Base-by-base conservation (phyloP, 2,797 vertebrate species). In the Hyperoplus lanceolatus region DNA sequence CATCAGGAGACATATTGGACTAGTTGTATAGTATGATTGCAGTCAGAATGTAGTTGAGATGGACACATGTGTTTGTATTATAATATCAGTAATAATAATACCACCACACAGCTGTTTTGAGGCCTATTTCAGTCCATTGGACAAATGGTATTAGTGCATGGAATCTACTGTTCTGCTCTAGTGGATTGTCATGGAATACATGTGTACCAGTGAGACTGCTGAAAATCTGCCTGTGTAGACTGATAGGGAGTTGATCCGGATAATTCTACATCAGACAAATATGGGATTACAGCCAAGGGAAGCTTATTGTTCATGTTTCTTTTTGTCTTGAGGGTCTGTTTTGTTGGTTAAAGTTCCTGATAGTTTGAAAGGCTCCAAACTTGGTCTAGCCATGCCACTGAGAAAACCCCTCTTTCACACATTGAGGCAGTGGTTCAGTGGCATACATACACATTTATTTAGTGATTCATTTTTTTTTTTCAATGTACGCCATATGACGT, bases 191-290 rank as follows among this genome's bases (percentile, higher is more conserved):
- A 46, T 67, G 56, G 69, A 83, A 77, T 81, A 67, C 73, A 82
- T 87, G 49, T 56, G 43, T 75, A 66, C 79, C 82, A 68, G 55
- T 74, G 84, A 84, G 80, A 91, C 81, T 73, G 63, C 75, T 54
- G 71, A 78, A 89, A 90, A 89, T 86, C 79, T 82, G 91, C 72
- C 90, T 92, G 91, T 75, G 65, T 81, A 77, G 77, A 87, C 83
- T 82, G 89, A 91, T 92, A 87, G 75, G 21, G 66, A 68, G 80
- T 82, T 91, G 87, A 91, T 90, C 90, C 73, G 62, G 86, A 87
- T 90, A 89, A 91, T 89, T 87, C 86, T 63, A 79, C 74, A 83
- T 86, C 70, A 80, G 62, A 75, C 59, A 61, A 84, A 60, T 71
- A 67, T 43, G 56, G 79, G 65, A 84, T 80, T 79, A 68, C 49